These are phyloP conservation scores for Lasioglossum leucozonium DNA, from an alignment of 2,888 invertebrate genomes.

Conservation along the genomic window DNA sequence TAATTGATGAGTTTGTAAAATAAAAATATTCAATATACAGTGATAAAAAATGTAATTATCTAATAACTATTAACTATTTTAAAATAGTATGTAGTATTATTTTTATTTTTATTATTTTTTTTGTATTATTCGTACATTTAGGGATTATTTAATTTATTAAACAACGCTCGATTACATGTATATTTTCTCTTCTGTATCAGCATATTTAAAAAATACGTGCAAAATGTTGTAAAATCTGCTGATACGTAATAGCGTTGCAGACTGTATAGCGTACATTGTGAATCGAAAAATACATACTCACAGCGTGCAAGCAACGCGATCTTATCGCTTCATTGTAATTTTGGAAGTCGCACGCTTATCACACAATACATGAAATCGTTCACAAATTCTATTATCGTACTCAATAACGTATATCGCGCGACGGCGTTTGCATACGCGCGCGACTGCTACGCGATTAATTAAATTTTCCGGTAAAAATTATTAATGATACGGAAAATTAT, in stretches of 20 bases:
- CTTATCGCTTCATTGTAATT: slow-evolving; percentile 38
- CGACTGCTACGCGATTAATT: not conserved
- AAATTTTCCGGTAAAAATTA: not conserved
- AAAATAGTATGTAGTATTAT: not conserved
- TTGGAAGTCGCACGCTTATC: slow-evolving; percentile 33
- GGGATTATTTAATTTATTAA: not conserved
- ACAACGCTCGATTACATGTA: not conserved
- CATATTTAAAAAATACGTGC: not conserved
- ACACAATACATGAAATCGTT: slow-evolving; percentile 16
- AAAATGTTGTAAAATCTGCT: not conserved
- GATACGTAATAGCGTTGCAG: not conserved
- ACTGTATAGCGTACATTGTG: not conserved
- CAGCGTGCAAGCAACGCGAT: slow-evolving; percentile 11
- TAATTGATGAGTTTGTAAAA: not conserved
- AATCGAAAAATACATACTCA: not conserved
- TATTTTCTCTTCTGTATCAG: not conserved
- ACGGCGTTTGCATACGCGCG: not conserved
- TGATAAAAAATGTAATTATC: not conserved
- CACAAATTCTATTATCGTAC: slow-evolving; percentile 40
- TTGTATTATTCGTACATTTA: not conserved
- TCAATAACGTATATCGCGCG: slow-evolving; percentile 25
- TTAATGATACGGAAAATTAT: not conserved
- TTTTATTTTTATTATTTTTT: not conserved
- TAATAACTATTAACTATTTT: not conserved
- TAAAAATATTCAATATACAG: not conserved